phyloP scores from a whole-genome alignment of 2,113 vertebrate species.

The Colaptes auratus region DNA sequence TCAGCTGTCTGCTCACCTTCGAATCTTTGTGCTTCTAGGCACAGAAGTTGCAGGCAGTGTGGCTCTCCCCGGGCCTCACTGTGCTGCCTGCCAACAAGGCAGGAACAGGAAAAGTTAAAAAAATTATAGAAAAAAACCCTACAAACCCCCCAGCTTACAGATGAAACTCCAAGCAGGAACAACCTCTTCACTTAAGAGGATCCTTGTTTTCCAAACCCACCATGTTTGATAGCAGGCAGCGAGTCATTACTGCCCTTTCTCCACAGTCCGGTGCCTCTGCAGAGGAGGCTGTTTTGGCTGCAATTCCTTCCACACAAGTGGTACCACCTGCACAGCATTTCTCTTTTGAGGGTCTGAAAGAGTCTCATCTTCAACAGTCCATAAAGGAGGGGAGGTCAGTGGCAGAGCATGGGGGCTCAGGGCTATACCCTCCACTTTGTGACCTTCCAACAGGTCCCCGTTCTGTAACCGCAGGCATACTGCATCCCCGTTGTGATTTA shows the following conservation, averaged over 20 bases:
- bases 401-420: not conserved
- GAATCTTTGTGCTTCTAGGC: not conserved
- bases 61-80: not conserved
- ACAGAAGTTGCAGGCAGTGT: not conserved
- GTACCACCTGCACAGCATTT: conserved; percentile 10
- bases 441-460: not conserved
- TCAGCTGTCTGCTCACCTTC: not conserved
- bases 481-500: not conserved
- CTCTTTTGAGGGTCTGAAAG: not conserved
- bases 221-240: not conserved
- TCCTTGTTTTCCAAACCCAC: not conserved
- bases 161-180: not conserved
- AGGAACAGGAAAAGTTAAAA: not conserved
- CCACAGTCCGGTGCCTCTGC: not conserved
- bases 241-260: conserved; percentile 37
- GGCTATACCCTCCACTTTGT: not conserved
- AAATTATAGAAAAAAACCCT: not conserved
- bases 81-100: not conserved
- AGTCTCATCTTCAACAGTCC: not conserved
- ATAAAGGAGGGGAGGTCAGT: not conserved
- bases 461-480: not conserved
- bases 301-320: not conserved
- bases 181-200: not conserved
- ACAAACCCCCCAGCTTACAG: not conserved
- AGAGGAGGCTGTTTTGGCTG: conserved; percentile 31